Evolutionary conservation across 2,888 invertebrate genomes (phyloP).

Genomic region (Sympetrum striolatum): DNA sequence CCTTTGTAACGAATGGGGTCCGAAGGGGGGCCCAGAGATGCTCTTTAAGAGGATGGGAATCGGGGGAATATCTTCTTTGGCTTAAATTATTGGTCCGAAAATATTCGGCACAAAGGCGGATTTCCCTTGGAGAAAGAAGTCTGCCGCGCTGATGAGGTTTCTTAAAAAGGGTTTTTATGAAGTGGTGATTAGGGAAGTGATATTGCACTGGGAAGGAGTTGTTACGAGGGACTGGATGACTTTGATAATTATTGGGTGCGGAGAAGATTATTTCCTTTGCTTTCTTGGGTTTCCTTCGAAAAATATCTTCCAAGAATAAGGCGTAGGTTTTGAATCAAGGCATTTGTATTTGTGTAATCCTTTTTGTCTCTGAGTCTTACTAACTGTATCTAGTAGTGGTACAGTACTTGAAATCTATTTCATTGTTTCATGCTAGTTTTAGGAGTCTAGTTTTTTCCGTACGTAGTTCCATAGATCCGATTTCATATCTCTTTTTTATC

Average conservation of each 20-base stretch:
- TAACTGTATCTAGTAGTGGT: too few relatives aligned
- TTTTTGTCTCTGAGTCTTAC: too few relatives aligned
- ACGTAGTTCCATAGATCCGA: too few relatives aligned
- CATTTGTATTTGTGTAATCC: too few relatives aligned
- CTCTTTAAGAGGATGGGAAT: neutral
- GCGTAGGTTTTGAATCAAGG: too few relatives aligned
- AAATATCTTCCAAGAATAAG: too few relatives aligned
- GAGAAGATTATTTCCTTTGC: too few relatives aligned
- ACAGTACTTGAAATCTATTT: too few relatives aligned
- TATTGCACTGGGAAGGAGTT: neutral
- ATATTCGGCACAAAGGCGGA: constrained; percentile 17
- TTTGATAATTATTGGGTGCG: neutral
- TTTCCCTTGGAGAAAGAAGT: neutral
- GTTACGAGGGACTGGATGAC: neutral
- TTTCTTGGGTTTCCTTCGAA: too few relatives aligned
- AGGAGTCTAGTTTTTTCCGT: too few relatives aligned
- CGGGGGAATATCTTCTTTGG: neutral
- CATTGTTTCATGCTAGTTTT: too few relatives aligned
- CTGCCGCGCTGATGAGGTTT: neutral
- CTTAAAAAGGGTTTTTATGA: neutral
- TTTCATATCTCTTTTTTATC: too few relatives aligned
- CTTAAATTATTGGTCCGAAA: constrained; percentile 23
- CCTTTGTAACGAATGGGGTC: constrained; percentile 26
- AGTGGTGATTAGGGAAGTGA: neutral
- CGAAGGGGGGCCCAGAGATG: neutral